A percentile compares a stretch with the other conserved stretches of the same genome.
Evolutionary conservation across 2,888 invertebrate genomes (phyloP).

Genomic region (Invenusta paracnida): DNA sequence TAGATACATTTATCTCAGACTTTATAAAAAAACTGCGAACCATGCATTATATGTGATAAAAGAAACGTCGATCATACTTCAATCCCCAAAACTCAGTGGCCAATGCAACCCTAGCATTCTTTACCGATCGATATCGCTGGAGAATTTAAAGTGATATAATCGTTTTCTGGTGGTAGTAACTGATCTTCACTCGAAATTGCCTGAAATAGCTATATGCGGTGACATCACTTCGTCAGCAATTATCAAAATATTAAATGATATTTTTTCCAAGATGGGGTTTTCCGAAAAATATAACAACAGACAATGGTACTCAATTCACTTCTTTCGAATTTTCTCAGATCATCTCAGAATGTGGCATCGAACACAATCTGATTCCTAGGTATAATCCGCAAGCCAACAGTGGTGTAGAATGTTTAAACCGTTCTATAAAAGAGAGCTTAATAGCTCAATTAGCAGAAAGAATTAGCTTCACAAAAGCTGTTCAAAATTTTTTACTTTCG

Average conservation of each 20-base stretch:
- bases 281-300: constrained; percentile 19
- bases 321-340: constrained; percentile 1
- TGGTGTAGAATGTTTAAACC: constrained; percentile 4
- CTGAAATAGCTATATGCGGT: background rate
- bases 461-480: background rate
- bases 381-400: constrained; percentile 27
- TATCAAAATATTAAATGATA: background rate
- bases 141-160: background rate
- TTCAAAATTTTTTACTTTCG: constrained; percentile 11
- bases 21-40: background rate
- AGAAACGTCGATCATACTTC: background rate
- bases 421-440: constrained; percentile 15
- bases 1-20: background rate
- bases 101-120: background rate
- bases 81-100: background rate
- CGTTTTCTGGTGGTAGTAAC: constrained; percentile 8
- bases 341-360: constrained; percentile 1
- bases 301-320: background rate
- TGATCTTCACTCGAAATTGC: constrained; percentile 23
- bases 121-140: background rate
- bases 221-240: background rate
- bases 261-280: constrained; percentile 4
- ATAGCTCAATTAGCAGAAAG: constrained; percentile 30
- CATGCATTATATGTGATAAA: background rate
- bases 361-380: constrained; percentile 8